Base-by-base conservation (phyloP, 2,888 invertebrate species). In the Synanthedon vespiformis region DNA sequence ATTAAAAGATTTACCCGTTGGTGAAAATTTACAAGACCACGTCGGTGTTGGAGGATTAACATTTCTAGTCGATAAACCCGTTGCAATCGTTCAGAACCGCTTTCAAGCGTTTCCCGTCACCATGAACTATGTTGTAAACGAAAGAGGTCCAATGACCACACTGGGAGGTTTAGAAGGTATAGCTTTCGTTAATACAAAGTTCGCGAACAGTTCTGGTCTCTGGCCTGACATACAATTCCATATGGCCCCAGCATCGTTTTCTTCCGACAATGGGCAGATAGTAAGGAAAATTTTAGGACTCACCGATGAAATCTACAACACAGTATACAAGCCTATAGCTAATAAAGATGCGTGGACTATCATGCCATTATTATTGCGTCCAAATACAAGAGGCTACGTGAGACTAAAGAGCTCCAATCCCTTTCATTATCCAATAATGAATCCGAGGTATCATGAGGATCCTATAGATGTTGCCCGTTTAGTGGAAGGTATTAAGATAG, bases 181-280 rank as follows among this genome's bases (percentile, higher is more conserved):
- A 52, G 96, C 94, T 2, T 96, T 96, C 74, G 92, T 96, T 0
- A 94, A 94, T 61, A 95, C 96, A 0, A 92, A 92, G 57, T 94
- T 91, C 62, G 95, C 95, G 0, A 96, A 96, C 65, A 84, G 88
- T 51, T 90, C 93, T 2, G 90, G 92, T 1, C 89, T 92, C 57
- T 95, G 94, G 90, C 96, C 96, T 0, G 96, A 97, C 64, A 92
- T 97, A 49, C 95, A 97, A 65, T 94, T 96, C 64, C 96, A 97
- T 68, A 96, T 97, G 93, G 95, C 96, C 2, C 96, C 96, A 1
- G 95, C 96, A 0, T 94, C 94, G 0, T 92, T 95, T 47, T 93
- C 93, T 54, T 94, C 95, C 0, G 95, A 95, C 67, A 92, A 91
- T 53, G 93, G 93, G 0, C 89, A 91, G 52, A 87, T 95, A 68